Base-by-base conservation (phyloP, 2,113 vertebrate species). In the Sylvicapra grimmia region DNA sequence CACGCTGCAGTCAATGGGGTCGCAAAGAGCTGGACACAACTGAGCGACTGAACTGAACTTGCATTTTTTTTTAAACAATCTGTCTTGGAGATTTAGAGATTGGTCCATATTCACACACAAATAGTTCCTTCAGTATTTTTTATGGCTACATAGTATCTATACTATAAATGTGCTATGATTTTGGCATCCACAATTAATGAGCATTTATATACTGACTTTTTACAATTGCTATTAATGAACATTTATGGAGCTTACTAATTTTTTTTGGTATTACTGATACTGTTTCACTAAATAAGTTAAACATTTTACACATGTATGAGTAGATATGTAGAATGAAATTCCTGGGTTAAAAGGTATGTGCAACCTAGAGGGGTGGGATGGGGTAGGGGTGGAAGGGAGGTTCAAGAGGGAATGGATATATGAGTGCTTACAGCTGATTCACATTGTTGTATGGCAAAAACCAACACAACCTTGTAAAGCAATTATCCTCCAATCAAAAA, bases 41-140 rank as follows among this genome's bases (percentile, higher is more conserved):
- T 75, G 36, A 75, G 68, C 1, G 0, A 40, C 36, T 75, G 36
- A 40, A 40, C 68, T 72, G 68, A 75, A 75, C 68, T 72, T 75
- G 68, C 10, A 13, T 77, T 95, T 93, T 77, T 95, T 93, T 82
- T 40, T 75, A 86, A 53, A 31, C 44, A 88, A 14, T 93, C 14
- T 53, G 23, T 77, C 61, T 86, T 68, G 33, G 65, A 90, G 61
- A 72, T 47, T 91, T 80, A 33, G n/a, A 93, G 13, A 27, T 14
- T 63, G 36, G 44, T 65, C 11, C 27, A 49, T 82, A 88, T 59
- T 77, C 12, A 58, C 21, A 77, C 9, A 61, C 65, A 63, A 79
- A 68, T 47, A 93, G 2, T 44, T 51, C 15, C 19, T 31, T 89
- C 4, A 36, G 10, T 86, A 49, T 33, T 95, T 95, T 94, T 53